A percentile compares a stretch with the other conserved stretches of the same genome.
Evolutionary conservation across 1,140 invertebrate species (phyloP).

Genomic region (Panulirus ornatus): DNA sequence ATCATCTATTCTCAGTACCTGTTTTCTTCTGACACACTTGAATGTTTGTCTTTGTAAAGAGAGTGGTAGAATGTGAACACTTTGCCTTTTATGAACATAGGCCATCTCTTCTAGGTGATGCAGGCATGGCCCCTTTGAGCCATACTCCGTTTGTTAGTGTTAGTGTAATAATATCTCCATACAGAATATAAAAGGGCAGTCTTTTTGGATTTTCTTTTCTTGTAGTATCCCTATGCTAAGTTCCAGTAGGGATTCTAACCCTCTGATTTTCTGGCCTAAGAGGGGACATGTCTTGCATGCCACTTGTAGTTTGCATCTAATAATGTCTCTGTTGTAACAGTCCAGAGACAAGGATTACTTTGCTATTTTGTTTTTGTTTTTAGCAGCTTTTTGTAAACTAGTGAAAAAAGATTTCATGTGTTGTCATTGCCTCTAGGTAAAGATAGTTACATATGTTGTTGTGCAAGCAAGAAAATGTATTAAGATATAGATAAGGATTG

Average conservation of each 20-base stretch:
- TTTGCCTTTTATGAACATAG: slow-evolving; percentile 39
- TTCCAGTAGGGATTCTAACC: slow-evolving; percentile 58
- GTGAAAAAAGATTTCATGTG: slow-evolving; percentile 17
- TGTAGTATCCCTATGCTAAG: slow-evolving; percentile 52
- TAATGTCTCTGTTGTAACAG: slow-evolving; percentile 68
- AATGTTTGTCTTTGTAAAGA: slow-evolving; percentile 41
- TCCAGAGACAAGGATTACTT: slow-evolving; percentile 63
- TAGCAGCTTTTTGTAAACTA: slow-evolving; percentile 43
- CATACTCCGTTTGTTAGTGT: slow-evolving; percentile 32
- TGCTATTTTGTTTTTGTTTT: slow-evolving; percentile 44
- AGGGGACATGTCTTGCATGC: slow-evolving; percentile 72
- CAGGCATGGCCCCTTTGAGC: slow-evolving; percentile 72
- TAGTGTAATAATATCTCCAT: slow-evolving; percentile 47
- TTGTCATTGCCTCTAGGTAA: slow-evolving; percentile 33
- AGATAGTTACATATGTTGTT: slow-evolving; percentile 22
- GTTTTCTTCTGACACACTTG: slow-evolving; percentile 22
- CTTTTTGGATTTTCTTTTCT: slow-evolving; percentile 27
- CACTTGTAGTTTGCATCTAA: slow-evolving; percentile 57
- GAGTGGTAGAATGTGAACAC: slow-evolving; percentile 23
- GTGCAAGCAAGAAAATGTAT: slow-evolving; percentile 40
- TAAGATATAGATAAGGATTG: slow-evolving; percentile 8
- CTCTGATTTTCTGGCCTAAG: slow-evolving; percentile 70
- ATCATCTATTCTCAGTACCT: slow-evolving; percentile 1
- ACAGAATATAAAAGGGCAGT: slow-evolving; percentile 9
- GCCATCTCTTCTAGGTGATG: slow-evolving; percentile 51